Percentiles rank a stretch among this genome's conserved stretches.
Evolutionary conservation across 2,797 vertebrate species (phyloP).

Genomic region (Eulemur albifrons): DNA sequence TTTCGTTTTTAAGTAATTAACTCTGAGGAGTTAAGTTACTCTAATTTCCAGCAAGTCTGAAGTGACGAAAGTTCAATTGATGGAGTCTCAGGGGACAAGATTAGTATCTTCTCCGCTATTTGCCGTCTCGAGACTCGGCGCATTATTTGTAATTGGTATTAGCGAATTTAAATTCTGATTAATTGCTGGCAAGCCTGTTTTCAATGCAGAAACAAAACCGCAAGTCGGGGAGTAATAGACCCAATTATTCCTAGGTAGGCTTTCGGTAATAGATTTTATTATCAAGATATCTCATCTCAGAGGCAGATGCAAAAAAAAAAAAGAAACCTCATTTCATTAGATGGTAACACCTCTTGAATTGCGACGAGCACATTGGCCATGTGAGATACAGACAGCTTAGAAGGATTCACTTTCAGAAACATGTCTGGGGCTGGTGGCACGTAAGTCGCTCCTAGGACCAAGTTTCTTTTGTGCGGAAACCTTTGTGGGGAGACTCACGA

Average conservation of each 20-base stretch:
- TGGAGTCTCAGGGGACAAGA: neutral
- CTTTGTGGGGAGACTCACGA: neutral
- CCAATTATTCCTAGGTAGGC: slow-evolving; percentile 49
- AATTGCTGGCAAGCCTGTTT: slow-evolving; percentile 55
- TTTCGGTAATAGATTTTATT: slow-evolving; percentile 53
- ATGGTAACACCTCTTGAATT: slow-evolving; percentile 25
- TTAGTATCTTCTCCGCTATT: slow-evolving; percentile 16
- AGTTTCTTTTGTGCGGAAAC: neutral
- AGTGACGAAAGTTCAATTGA: slow-evolving; percentile 58
- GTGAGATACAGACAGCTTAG: neutral
- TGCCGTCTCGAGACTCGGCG: neutral
- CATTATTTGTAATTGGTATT: slow-evolving; percentile 42
- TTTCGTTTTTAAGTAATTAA: slow-evolving; percentile 75
- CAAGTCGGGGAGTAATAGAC: neutral
- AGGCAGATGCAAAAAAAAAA: slow-evolving; percentile 7
- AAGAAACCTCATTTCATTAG: slow-evolving; percentile 48
- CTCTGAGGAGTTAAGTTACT: slow-evolving; percentile 47
- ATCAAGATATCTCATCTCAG: slow-evolving; percentile 67
- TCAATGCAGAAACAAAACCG: slow-evolving; percentile 34
- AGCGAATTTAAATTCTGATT: slow-evolving; percentile 63
- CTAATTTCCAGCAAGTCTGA: slow-evolving; percentile 56
- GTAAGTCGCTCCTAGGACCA: neutral
- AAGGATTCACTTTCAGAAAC: neutral
- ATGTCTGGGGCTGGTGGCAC: neutral
- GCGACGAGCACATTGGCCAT: neutral